These are phyloP conservation scores for Echinops telfairi DNA, from an alignment of 2,113 vertebrate genomes.

Conservation along the genomic window DNA sequence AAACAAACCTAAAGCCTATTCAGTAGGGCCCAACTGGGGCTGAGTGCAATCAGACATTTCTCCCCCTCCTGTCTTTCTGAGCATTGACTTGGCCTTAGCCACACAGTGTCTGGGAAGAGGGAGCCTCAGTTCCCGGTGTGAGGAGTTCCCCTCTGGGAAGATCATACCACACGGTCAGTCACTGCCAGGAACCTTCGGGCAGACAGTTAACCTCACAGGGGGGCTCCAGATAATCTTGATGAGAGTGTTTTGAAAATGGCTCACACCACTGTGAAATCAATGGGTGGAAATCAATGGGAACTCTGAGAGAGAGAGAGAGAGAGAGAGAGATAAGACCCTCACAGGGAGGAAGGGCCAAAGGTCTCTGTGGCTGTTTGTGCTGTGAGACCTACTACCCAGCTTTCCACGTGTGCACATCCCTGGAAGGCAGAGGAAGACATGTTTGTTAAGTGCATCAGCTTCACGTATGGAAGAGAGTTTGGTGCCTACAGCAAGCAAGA, in stretches of 20 bases:
- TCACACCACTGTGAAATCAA: constrained; percentile 3
- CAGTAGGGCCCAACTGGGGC: not conserved
- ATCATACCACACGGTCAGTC: constrained; percentile 38
- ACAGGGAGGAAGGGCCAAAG: not conserved
- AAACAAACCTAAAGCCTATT: not conserved
- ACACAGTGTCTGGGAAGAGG: not conserved
- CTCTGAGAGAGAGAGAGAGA: no score
- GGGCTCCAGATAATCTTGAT: constrained; percentile 27
- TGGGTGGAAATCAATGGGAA: not conserved
- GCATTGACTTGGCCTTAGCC: not conserved
- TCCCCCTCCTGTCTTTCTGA: not conserved
- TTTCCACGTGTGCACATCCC: not conserved
- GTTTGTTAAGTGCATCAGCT: constrained; percentile 45
- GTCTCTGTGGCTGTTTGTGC: constrained; percentile 23
- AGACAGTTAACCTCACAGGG: constrained; percentile 67
- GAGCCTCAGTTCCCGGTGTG: not conserved
- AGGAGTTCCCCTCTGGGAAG: constrained; percentile 33
- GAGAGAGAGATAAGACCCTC: no score
- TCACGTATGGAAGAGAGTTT: not conserved
- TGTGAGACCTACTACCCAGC: constrained; percentile 28
- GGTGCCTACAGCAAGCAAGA: constrained; percentile 16
- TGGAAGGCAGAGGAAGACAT: not conserved
- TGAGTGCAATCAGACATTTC: not conserved
- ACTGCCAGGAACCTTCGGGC: constrained; percentile 36
- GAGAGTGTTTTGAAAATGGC: constrained; percentile 54